Evolutionary conservation across 1,140 invertebrate genomes (phyloP).

Genomic region (Protaetia brevitarsis): DNA sequence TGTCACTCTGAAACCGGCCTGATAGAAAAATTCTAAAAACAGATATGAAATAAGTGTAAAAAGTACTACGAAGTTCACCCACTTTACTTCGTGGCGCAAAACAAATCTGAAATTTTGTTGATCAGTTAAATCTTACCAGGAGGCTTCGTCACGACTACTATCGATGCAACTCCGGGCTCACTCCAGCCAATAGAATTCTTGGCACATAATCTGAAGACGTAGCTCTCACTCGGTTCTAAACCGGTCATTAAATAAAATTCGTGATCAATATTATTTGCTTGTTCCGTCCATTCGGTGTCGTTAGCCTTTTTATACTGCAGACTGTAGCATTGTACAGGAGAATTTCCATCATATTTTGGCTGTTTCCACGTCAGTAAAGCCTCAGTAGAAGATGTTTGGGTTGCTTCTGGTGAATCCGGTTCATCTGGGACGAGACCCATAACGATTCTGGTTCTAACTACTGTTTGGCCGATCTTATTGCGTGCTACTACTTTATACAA

Average conservation of each 20-base stretch:
- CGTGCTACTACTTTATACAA: constrained; percentile 94
- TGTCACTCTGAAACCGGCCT: too few species aligned
- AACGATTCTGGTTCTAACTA: constrained; percentile 70
- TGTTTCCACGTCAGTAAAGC: constrained; percentile 86
- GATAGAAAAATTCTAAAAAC: too few species aligned
- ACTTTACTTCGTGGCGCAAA: neutral
- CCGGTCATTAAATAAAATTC: constrained; percentile 85
- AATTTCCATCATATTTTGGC: constrained; percentile 74
- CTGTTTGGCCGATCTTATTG: constrained; percentile 78
- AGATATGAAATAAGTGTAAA: too few species aligned
- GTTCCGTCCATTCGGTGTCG: constrained; percentile 79
- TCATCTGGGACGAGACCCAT: constrained; percentile 70
- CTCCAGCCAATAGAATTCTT: constrained; percentile 93
- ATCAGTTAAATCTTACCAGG: constrained; percentile 47
- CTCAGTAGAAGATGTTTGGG: constrained; percentile 79
- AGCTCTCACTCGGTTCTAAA: constrained; percentile 72
- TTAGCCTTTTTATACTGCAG: constrained; percentile 77
- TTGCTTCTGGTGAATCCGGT: constrained; percentile 83
- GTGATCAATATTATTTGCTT: constrained; percentile 86
- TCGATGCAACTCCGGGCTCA: constrained; percentile 72
- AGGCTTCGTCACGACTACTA: constrained; percentile 65
- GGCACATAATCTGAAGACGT: constrained; percentile 86
- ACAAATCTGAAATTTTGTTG: neutral
- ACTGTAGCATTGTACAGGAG: constrained; percentile 78
- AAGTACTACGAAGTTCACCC: too few species aligned